These are phyloP conservation scores for Zosterops lateralis DNA, from an alignment of 2,113 vertebrate species.

Conservation along the genomic window DNA sequence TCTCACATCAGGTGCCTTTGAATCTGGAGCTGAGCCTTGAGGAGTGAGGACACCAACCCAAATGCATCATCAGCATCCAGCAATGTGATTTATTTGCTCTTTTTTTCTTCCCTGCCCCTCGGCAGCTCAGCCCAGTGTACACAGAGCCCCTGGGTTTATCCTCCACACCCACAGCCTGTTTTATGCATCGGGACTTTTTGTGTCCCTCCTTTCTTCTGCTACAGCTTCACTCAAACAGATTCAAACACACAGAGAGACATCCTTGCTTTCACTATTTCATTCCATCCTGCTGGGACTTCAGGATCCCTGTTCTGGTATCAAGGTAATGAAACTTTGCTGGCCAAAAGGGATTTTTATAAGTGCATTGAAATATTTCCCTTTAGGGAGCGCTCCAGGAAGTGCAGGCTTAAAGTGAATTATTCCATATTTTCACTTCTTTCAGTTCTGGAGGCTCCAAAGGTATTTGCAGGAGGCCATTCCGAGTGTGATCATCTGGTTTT, in stretches of 20 bases:
- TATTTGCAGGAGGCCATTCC: not conserved
- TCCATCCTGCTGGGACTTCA: not conserved
- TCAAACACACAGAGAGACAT: not conserved
- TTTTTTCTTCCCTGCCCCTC: not conserved
- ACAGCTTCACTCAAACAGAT: rapidly evolving
- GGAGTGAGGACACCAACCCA: not conserved
- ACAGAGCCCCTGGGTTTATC: not conserved
- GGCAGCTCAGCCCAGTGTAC: not conserved
- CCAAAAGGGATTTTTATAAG: not conserved
- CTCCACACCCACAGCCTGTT: not conserved
- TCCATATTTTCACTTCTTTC: not conserved
- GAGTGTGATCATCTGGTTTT: not conserved
- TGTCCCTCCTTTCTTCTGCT: not conserved
- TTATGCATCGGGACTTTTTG: not conserved
- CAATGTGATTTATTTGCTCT: not conserved
- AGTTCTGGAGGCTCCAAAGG: not conserved
- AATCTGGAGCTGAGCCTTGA: not conserved
- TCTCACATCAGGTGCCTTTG: not conserved
- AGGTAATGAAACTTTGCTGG: not conserved
- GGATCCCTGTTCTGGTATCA: not conserved
- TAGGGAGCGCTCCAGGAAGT: not conserved
- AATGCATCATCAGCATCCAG: not conserved
- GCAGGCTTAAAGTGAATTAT: not conserved
- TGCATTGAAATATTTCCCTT: not conserved
- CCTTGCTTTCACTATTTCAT: not conserved